These are phyloP conservation scores for Chromoteleia sp. DNA, from an alignment of 2,888 invertebrate genomes.

Conservation along the genomic window DNA sequence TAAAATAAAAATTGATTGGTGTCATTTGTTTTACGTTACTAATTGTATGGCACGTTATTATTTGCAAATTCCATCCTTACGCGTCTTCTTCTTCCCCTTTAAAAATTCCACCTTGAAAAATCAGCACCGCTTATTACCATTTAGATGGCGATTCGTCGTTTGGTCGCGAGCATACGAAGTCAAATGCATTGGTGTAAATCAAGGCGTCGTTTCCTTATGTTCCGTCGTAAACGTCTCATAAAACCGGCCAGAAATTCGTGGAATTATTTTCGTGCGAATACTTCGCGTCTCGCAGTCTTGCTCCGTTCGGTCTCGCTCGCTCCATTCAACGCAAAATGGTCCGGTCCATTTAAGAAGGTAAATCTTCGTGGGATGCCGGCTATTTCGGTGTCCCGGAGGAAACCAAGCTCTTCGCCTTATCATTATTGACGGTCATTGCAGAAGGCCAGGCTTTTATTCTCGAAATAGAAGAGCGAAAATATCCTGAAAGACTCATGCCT, in stretches of 20 bases:
- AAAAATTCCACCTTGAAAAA: no score
- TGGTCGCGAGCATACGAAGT: neutral
- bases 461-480: slow-evolving; percentile 42
- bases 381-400: slow-evolving; percentile 17
- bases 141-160: no score
- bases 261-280: slow-evolving; percentile 24
- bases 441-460: slow-evolving; percentile 40
- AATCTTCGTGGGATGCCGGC: slow-evolving; percentile 1
- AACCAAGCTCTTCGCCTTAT: slow-evolving; percentile 1
- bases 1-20: no score
- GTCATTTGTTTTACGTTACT: no score
- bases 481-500: slow-evolving; percentile 21
- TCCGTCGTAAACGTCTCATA: slow-evolving; percentile 26
- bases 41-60: no score
- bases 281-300: neutral
- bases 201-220: slow-evolving; percentile 18
- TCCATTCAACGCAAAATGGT: neutral
- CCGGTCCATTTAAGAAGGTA: slow-evolving; percentile 13
- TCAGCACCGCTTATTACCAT: no score
- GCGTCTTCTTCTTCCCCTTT: no score
- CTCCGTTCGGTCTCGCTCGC: neutral
- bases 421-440: slow-evolving; percentile 35
- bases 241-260: slow-evolving; percentile 25
- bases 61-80: no score
- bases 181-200: slow-evolving; percentile 19